Base-by-base conservation (phyloP, 1,140 invertebrate genomes). In the Pollicipes pollicipes region DNA sequence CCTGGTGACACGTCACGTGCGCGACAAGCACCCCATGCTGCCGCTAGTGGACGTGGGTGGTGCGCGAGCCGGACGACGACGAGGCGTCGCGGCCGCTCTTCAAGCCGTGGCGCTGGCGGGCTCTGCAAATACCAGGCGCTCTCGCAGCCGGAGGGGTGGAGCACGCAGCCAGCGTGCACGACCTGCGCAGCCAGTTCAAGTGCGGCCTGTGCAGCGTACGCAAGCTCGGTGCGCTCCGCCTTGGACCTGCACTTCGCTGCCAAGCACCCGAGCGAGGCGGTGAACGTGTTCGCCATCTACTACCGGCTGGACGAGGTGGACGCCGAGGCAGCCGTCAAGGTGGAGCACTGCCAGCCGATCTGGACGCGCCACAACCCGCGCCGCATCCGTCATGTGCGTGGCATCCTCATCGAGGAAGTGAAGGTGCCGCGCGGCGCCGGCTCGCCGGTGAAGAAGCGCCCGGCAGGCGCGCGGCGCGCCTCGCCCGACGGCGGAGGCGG, bases 61-160 rank as follows among this genome's bases (percentile, higher is more conserved):
- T 86, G 27, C 81, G 86, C 10, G 84, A 86, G 68, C 78, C 72
- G 30, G 78, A 80, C 4, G 80, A 80, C 24, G 75, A 75, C 6
- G 74, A 75, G 31, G 32, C 70, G 30, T 30, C 16, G 27, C 63
- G 17, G 70, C 68, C 27, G 64, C 30, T 31, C 1, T 68, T 4
- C 24, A 35, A 64, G 73, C 76, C 84, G 1, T 90, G 88, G 88
- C 83, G 85, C 66, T 89, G 88, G n/a, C 76, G 84, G 85, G 68
- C 75, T 88, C 24, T 90, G 87, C 72, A 82, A 84, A 30, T 84
- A 83, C 70, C 83, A 83, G 64, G 85, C 83, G 71, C 78, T 83
- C 29, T 84, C 84, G 0, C 85, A 86, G 58, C 79, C 80, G 0
- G 84, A 86, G 66, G 84, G 69, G 76, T 82, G 0, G 77, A 80